Percentiles rank a stretch among this genome's conserved stretches.
Conservation (phyloP, 1,140 invertebrate genomes). For the Theocolax elegans region DNA sequence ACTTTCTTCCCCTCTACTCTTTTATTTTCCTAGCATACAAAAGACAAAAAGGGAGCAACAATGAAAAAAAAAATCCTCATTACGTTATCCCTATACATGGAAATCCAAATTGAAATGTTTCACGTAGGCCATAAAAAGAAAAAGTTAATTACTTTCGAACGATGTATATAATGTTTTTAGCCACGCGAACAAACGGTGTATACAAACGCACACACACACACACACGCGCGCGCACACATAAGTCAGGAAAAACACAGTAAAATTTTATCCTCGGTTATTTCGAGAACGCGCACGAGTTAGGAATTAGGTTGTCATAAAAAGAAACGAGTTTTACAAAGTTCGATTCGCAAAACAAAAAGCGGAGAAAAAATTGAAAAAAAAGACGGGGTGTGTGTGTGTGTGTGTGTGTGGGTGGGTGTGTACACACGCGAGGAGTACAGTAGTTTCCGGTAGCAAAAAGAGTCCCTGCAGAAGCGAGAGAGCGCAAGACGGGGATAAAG, state of each 20-base stretch:
- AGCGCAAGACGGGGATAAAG: constrained; percentile 45
- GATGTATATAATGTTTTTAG: neutral
- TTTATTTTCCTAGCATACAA: too few species aligned
- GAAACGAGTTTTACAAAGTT: constrained; percentile 23
- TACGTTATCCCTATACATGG: too few species aligned
- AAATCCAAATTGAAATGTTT: neutral
- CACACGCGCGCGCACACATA: too few species aligned
- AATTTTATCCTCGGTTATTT: constrained; percentile 22
- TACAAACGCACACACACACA: too few species aligned
- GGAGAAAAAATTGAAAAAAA: too few species aligned
- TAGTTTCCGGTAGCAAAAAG: constrained; percentile 5
- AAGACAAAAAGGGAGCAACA: neutral
- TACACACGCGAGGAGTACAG: too few species aligned
- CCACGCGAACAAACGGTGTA: neutral
- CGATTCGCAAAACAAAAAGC: neutral
- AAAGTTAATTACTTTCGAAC: constrained; percentile 9
- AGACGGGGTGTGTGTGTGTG: too few species aligned
- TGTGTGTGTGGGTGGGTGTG: too few species aligned
- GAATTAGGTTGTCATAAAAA: constrained; percentile 35
- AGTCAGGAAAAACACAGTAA: constrained; percentile 7
- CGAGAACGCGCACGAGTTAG: neutral
- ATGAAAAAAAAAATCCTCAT: too few species aligned
- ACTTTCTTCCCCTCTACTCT: too few species aligned
- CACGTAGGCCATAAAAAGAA: neutral
- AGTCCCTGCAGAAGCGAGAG: constrained; percentile 24